Evolutionary conservation across 2,888 invertebrate species (phyloP).

Genomic region (Melikaiella ostensackeni): DNA sequence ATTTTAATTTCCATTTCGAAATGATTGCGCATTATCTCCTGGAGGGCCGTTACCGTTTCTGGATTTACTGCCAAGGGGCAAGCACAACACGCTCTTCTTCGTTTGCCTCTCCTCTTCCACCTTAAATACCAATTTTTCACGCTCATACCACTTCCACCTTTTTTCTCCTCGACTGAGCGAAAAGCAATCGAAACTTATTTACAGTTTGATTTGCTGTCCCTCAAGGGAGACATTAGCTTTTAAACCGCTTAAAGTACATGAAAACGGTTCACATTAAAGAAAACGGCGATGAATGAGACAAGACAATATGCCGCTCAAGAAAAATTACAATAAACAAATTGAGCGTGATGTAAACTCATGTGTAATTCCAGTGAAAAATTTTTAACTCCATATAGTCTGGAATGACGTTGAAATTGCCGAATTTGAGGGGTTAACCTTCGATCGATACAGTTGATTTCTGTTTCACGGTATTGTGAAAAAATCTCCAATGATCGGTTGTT

Average conservation of each 20-base stretch:
- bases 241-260: background rate
- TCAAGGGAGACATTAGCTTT: constrained; percentile 26
- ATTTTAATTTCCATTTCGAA: constrained; percentile 78
- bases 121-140: constrained; percentile 50
- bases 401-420: too few species aligned
- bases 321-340: too few species aligned
- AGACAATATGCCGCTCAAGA: too few species aligned
- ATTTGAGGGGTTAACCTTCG: too few species aligned
- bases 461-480: too few species aligned
- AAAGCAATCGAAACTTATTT: constrained; percentile 36
- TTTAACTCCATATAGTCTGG: too few species aligned
- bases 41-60: constrained; percentile 68
- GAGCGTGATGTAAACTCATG: too few species aligned
- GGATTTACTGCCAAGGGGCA: constrained; percentile 72
- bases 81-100: constrained; percentile 58
- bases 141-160: constrained; percentile 21
- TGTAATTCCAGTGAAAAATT: too few species aligned
- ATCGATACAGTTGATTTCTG: too few species aligned
- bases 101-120: constrained; percentile 47
- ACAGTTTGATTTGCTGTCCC: constrained; percentile 21
- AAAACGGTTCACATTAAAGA: background rate
- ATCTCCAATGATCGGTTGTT: too few species aligned
- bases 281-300: background rate
- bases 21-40: constrained; percentile 77
- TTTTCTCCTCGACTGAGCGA: constrained; percentile 39